Evolutionary conservation across 2,888 invertebrate genomes (phyloP).

Genomic region (Luffia ferchaultella): DNA sequence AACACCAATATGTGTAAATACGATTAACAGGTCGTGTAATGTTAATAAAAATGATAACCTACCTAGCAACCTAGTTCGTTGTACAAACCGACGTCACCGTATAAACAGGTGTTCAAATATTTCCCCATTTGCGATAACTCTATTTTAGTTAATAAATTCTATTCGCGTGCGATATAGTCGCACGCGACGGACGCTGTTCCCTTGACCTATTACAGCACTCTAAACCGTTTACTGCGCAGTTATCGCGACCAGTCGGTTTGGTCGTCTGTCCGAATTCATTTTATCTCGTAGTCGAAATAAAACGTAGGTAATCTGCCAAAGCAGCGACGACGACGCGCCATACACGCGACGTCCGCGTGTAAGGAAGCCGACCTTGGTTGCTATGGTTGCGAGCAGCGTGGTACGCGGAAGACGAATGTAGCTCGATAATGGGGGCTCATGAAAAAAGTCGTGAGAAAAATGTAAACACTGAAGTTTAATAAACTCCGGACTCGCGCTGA

Average conservation of each 20-base stretch:
- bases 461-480: too few relatives aligned
- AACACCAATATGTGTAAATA: too few relatives aligned
- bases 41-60: too few relatives aligned
- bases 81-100: neutral
- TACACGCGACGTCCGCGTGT: slow-evolving; percentile 11
- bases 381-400: slow-evolving; percentile 4
- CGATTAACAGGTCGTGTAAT: too few relatives aligned
- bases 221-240: slow-evolving; percentile 31
- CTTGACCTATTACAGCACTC: slow-evolving; percentile 41
- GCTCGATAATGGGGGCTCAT: too few relatives aligned
- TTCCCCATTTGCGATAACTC: too few relatives aligned
- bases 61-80: slow-evolving; percentile 7
- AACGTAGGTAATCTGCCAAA: slow-evolving; percentile 13
- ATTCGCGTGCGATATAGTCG: too few relatives aligned
- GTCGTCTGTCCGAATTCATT: slow-evolving; percentile 15
- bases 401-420: slow-evolving; percentile 9
- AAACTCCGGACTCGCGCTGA: too few relatives aligned
- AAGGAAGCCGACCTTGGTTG: neutral
- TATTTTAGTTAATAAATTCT: too few relatives aligned
- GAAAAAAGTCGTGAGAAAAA: too few relatives aligned
- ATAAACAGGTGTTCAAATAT: neutral
- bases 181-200: slow-evolving; percentile 16
- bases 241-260: slow-evolving; percentile 13
- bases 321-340: neutral
- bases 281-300: slow-evolving; percentile 17